Conservation (phyloP, 2,113 vertebrate genomes). For the Excalfactoria chinensis region DNA sequence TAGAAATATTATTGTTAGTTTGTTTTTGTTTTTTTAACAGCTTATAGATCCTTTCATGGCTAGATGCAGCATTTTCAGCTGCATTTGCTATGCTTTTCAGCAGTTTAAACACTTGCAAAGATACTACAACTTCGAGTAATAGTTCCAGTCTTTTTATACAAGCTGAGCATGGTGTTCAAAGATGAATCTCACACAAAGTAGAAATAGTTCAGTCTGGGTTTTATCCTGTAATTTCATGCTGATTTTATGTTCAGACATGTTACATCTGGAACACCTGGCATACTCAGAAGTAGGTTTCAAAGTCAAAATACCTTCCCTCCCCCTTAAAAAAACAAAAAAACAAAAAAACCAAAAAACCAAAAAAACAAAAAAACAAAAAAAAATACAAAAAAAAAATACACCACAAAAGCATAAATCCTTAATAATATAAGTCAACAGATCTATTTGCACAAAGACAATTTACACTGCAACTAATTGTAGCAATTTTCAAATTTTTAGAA, state of each 20-base stretch:
- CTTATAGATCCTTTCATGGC: background rate
- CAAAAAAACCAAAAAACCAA: no score
- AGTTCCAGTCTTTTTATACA: background rate
- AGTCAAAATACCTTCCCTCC: background rate
- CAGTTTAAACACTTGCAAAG: background rate
- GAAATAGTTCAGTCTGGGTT: background rate
- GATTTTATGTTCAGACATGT: background rate
- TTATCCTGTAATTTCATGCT: background rate
- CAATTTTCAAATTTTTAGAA: background rate
- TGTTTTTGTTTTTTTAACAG: background rate
- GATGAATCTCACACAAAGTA: background rate
- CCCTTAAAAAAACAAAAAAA: no score
- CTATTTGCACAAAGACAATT: background rate
- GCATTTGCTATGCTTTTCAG: background rate
- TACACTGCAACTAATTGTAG: background rate
- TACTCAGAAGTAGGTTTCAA: background rate
- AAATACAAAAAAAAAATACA: background rate
- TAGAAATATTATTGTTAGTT: rapidly evolving
- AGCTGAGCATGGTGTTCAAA: background rate
- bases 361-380: background rate
- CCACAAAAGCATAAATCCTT: background rate
- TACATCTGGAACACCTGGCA: background rate
- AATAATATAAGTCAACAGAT: background rate
- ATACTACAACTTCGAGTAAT: background rate
- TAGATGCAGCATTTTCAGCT: background rate